Evolutionary conservation across 2,113 vertebrate species (phyloP), one percentile per base, ranked within the genome.

Genomic region (Esox niger): DNA sequence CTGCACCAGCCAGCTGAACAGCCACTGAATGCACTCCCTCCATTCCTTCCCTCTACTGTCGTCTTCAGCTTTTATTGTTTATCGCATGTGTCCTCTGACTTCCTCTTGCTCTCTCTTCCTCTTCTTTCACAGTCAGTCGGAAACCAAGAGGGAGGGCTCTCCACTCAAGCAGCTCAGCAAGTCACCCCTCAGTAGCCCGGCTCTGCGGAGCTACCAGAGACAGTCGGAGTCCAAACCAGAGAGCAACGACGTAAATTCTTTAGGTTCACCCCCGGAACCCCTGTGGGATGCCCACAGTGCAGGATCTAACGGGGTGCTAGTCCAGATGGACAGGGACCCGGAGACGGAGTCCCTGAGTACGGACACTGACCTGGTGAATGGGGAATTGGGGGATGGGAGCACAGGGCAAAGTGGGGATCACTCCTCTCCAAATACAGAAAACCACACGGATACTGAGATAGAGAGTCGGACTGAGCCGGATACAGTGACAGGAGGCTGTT

Each of bases 251-350:
- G 9, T n/a, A 6, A 65, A 73, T 8, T 17, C 20, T n/a, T n/a
- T n/a, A 11, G 56, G 33, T 31, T 52, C 79, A 1, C 52, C 9
- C n/a, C 76, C 73, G 1, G 38, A 55, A 21, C 2, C 66, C 2
- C 65, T 43, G 7, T 69, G 60, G 65, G 83, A 91, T 90, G 90
- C 73, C 2, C 69, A 60, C 62, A 68, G 69, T 8, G 77, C 74
- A 20, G 69, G 77, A 0, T 67, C 87, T 0, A 91, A 92, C 46
- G 88, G 91, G 64, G 62, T 83, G 67, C 32, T 87, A 86, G 79
- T 47, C 54, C 87, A 84, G 80, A 89, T 87, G 88, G 89, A 82
- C 43, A 56, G 7, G 62, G 73, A 84, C 43, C 43, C 13, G 69
- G 70, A 57, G 26, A 29, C 43, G 68, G 77, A 79, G 73, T 21